Evolutionary conservation across 2,797 vertebrate genomes (phyloP), one percentile per base, ranked within the genome.

Genomic region (Pangasius larnaudii): DNA sequence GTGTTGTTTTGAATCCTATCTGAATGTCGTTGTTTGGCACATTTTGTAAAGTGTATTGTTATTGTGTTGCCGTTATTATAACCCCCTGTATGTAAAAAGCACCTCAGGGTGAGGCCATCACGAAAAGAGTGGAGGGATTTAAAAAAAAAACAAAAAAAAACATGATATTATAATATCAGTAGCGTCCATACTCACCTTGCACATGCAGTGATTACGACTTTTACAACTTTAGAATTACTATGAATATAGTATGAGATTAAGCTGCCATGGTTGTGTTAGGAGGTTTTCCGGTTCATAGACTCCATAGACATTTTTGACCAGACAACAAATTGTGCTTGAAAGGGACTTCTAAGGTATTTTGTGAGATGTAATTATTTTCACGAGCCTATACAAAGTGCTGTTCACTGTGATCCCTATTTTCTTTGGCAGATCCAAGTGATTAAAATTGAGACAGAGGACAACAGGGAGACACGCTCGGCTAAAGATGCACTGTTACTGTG

Each of bases 401-500:
- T 65, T 49, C 18, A 22, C 39, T 65, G 79, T 89, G 67, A 30
- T 67, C 2, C n/a, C 74, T 22, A 19, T 74, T 39, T 11, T 61
- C 19, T 49, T 1, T 58, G 10, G 88, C 92, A 99, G 98, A 99
- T 99, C 93, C 98, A 99, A 95, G 98, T 97, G 89, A 99, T 99
- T 93, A 98, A 97, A 91, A 98, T 99, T 4, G 97, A 98, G 93
- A 98, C 98, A 0, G 98, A 98, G 85, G 98, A 99, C 96, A 99
- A 98, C 95, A 95, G 97, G 78, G 98, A 99, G 94, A 99, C 97
- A 0, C 97, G 97, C 71, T 99, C 98, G 0, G 98, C 98, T 90
- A 99, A 99, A 94, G 98, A 99, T 0, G 98, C 98, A 0, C 96
- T 99, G 89, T 96, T 99, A 86, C 94, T 99, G 56, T 99, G 98